Evolutionary conservation across 2,113 vertebrate species (phyloP), one percentile per base, ranked within the genome.

Genomic region (Cyanistes caeruleus): DNA sequence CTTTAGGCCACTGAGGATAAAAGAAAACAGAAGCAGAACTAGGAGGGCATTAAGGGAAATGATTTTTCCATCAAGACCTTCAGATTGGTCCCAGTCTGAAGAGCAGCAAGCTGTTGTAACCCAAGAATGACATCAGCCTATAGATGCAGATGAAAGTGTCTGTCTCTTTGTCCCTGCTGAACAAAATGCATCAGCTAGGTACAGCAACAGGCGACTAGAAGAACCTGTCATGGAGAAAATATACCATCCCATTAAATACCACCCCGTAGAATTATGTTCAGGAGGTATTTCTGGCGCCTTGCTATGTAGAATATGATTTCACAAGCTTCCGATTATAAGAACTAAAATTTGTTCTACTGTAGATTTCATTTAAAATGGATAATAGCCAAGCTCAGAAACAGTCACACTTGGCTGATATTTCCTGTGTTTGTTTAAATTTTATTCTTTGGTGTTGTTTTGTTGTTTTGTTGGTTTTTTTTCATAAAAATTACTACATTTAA

Each of bases 61-160:
- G 33, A 30, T 60, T 69, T 69, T 83, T 59, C 44, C 28, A 6
- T 43, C 20, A 56, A 5, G 10, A 10, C 6, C 14, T 37, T 58
- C 37, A 60, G 23, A 43, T 10, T 48, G 23, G 15, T 30, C 11
- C 22, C 1, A 3, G 16, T 52, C 41, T 48, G 8, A 67, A 76
- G 19, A 62, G 41, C 19, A 76, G 46, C 14, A 60, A 46, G 37
- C 3, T 2, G 0, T 13, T 43, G 25, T 23, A 58, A 51, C 23
- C 8, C 25, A 44, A 49, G 14, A 13, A 23, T 39, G 27, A 65
- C 46, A 56, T 62, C 7, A 79, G 19, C 21, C 33, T 25, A 27
- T 2, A 41, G 11, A 65, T 8, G 6, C 1, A 2, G 2, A 13
- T 13, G 8, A 2, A 79, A 60, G 11, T 10, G 4, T 21, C n/a